Base-by-base conservation (phyloP, 2,797 vertebrate genomes). In the Myiotriccus ornatus region DNA sequence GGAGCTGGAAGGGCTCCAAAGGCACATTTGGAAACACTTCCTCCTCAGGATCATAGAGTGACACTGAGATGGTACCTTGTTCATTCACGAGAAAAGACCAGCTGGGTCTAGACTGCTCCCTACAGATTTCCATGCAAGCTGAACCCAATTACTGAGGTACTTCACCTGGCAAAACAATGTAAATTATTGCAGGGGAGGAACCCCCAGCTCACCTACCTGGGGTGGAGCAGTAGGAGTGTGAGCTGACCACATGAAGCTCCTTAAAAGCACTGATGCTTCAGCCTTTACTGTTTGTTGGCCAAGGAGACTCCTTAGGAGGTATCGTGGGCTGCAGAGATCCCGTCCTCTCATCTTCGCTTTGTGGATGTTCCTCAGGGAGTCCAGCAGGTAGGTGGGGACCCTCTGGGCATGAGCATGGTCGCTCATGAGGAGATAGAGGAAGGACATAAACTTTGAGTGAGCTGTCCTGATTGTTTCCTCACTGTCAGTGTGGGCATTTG, bases 401-500 rank as follows among this genome's bases (percentile, higher is more conserved):
- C 20, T 68, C 23, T 57, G 27, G 11, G n/a, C 6, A 9, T 5
- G 5, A 57, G 16, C 16, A 3, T 3, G 7, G 53, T 28, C 12
- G 0, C 13, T 52, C 6, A 4, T 6, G 32, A 41, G 10, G 9
- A 59, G 12, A 12, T 19, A 55, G 47, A 47, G 10, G 56, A 65
- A 78, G 19, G 28, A 52, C 21, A 17, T 1, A 11, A 30, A 4
- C 4, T 47, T 11, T 21, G 21, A 20, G 23, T 20, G 46, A 49
- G 32, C 27, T 75, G 27, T 32, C 9, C 3, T n/a, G 22, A 1
- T 41, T 50, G 9, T 39, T 82, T 62, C 35, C 7, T 12, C 7
- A 2, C 7, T 6, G 1, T 20, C 16, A 39, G 1, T 0, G 4
- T 11, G 21, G 41, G 4, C 21, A 2, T 10, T 7, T 28, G 28